Evolutionary conservation across 2,113 vertebrate species (phyloP).

Genomic region (Passer domesticus): DNA sequence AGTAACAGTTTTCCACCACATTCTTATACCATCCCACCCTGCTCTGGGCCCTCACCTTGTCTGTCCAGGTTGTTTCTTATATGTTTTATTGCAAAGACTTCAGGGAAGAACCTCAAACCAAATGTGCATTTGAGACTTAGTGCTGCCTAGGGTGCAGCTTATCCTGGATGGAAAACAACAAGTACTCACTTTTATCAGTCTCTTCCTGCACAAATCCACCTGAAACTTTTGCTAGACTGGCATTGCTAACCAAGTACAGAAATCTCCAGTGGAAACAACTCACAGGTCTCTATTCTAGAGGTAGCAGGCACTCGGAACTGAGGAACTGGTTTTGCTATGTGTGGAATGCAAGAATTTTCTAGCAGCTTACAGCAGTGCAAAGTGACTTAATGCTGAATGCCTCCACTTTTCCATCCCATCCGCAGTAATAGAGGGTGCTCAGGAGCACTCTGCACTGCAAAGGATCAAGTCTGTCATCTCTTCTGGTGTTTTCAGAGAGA

Average conservation of each 20-base stretch:
- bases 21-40: too few relatives aligned
- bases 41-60: background rate
- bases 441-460: constrained; percentile 13
- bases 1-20: background rate
- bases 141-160: background rate
- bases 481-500: constrained; percentile 52
- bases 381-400: background rate
- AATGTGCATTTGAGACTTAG: background rate
- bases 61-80: background rate
- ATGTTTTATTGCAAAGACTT: background rate
- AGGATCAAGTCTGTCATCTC: constrained; percentile 42
- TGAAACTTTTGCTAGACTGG: background rate
- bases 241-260: background rate
- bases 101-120: background rate
- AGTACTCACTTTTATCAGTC: background rate
- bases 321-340: background rate
- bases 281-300: background rate
- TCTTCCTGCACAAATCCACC: background rate
- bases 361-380: background rate
- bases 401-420: background rate
- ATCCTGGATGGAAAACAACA: background rate
- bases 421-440: background rate
- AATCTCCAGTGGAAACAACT: background rate
- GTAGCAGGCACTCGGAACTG: background rate
- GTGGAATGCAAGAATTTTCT: background rate